Evolutionary conservation across 2,797 vertebrate species (phyloP), one percentile per base, ranked within the genome.

Genomic region (Podargus strigoides): DNA sequence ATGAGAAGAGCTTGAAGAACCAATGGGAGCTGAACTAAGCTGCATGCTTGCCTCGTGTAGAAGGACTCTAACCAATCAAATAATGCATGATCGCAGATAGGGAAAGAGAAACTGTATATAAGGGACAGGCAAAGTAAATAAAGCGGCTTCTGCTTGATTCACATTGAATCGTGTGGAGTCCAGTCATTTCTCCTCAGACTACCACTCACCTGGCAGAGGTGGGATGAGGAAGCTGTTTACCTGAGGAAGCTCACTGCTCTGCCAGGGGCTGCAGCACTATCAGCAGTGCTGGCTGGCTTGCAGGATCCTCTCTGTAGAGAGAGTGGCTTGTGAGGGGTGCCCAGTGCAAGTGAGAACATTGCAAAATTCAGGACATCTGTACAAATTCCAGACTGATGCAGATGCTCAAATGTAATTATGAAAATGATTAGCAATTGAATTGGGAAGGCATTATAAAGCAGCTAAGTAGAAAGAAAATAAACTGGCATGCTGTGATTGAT

Each of bases 221-320:
- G 52, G 26, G 64, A 83, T 2, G 32, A 93, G 7, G 59, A 87
- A 3, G 52, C 17, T 32, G 92, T 98, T 77, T 97, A 95, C 53
- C 97, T 98, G 34, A 96, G 96, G 70, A 98, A 97, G 58, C 92
- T 97, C 58, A 96, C 98, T 24, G 93, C 97, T 50, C 94, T 98
- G 68, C 87, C 97, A 77, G 91, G 97, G 3, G 97, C 97, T 18
- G 89, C 91, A 46, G 97, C 95, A 55, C 93, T 98, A 68, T 98
- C 5, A 98, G 98, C 46, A 97, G 95, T 0, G 96, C 67, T 98
- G 98, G 97, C n/a, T 85, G 7, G 96, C 98, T 58, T 94, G 83
- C 63, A 97, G 98, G 27, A 26, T 97, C 73, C 96, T 98, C 28
- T 98, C 98, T 0, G 1, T 96, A 97, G 26, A 98, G 97, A 95